These are phyloP conservation scores for Lasaia peninsularis DNA, from an alignment of 1,140 invertebrate species.

Conservation along the genomic window DNA sequence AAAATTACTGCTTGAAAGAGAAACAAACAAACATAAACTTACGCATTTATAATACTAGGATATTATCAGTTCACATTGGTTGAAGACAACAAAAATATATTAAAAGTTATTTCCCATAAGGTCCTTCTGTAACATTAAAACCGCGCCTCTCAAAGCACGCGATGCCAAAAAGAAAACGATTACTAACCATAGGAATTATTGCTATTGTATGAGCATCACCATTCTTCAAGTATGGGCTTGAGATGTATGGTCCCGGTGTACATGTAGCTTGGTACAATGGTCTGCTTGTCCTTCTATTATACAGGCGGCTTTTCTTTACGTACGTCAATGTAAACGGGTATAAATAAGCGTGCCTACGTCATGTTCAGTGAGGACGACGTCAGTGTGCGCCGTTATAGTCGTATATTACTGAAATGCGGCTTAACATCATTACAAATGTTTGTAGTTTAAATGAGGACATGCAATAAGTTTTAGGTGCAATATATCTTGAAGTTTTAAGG, in stretches of 20 bases:
- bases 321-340: conserved; percentile 3
- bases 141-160: conserved; percentile 2
- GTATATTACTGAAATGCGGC: background rate
- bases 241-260: conserved; percentile 8
- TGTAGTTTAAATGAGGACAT: background rate
- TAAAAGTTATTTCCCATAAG: background rate
- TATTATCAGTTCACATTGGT: too few relatives aligned
- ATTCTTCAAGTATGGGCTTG: conserved; percentile 12
- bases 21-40: too few relatives aligned
- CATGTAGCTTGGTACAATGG: conserved; percentile 4
- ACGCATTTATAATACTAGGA: too few relatives aligned
- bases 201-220: conserved; percentile 12
- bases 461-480: background rate
- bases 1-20: too few relatives aligned
- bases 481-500: too few relatives aligned
- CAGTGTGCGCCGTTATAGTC: conserved; percentile 5
- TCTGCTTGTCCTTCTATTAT: conserved; percentile 6
- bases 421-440: background rate
- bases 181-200: conserved; percentile 9
- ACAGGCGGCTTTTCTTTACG: conserved; percentile 5
- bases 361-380: conserved; percentile 1
- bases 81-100: background rate
- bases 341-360: conserved; percentile 7
- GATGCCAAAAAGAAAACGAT: background rate
- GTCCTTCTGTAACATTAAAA: background rate